phyloP scores from a whole-genome alignment of 64 coral and sea anemone species.

The Montipora foliosa region DNA sequence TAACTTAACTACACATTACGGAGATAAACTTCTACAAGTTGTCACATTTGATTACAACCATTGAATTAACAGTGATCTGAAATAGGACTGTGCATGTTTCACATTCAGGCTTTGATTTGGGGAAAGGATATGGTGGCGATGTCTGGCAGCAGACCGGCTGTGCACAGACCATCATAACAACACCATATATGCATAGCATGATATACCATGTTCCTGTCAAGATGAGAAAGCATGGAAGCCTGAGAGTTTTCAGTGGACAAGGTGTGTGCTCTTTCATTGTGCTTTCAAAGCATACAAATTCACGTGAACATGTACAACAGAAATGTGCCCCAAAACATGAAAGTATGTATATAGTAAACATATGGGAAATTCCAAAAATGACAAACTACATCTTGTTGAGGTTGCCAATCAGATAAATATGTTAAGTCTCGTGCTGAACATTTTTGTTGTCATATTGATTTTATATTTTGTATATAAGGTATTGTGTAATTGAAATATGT shows the following conservation, averaged over 20 bases:
- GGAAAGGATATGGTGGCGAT: conserved; percentile 46
- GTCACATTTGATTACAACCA: background rate
- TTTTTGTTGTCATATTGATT: no score
- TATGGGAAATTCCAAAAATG: no score
- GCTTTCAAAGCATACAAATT: background rate
- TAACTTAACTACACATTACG: background rate
- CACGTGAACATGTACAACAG: background rate
- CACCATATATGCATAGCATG: no score
- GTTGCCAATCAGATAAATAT: no score
- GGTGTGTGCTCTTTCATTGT: conserved; percentile 18
- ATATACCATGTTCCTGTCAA: background rate
- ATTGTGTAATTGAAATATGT: no score
- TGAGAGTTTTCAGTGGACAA: conserved; percentile 55
- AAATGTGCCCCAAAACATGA: background rate
- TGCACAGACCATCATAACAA: background rate
- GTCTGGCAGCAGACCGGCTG: conserved; percentile 22
- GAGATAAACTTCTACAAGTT: background rate
- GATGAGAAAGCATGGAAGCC: conserved; percentile 6
- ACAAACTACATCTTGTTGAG: no score
- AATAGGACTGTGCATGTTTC: background rate
- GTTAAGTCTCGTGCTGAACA: no score
- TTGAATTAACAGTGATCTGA: background rate
- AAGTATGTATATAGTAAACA: no score
- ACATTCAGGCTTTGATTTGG: conserved; percentile 29
- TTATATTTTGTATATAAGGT: no score